Conservation (phyloP, 2,888 invertebrate genomes). For the Caenorhabditis sp. region DNA sequence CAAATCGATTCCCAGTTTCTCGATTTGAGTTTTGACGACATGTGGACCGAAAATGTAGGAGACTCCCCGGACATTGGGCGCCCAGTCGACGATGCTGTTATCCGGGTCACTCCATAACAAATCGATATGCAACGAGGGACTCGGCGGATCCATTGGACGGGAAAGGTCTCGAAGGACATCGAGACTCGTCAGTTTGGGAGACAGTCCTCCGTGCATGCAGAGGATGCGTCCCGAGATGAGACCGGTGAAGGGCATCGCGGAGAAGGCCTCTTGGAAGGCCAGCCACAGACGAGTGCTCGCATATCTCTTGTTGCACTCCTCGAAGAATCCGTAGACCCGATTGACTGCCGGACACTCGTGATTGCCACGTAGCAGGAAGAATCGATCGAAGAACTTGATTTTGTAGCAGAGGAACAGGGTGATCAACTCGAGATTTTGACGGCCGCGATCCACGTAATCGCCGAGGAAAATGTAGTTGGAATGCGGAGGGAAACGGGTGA, state of each 20-base stretch:
- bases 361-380: slow-evolving; percentile 76
- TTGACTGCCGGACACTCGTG: slow-evolving; percentile 75
- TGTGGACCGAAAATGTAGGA: slow-evolving; percentile 86
- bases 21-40: slow-evolving; percentile 83
- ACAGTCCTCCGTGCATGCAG: slow-evolving; percentile 77
- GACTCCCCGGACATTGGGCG: slow-evolving; percentile 84
- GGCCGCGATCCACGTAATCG: slow-evolving; percentile 77
- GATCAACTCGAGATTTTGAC: slow-evolving; percentile 74
- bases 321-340: slow-evolving; percentile 77
- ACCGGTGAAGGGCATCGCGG: slow-evolving; percentile 73
- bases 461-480: slow-evolving; percentile 78
- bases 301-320: slow-evolving; percentile 76
- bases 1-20: slow-evolving; percentile 73
- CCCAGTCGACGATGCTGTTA: slow-evolving; percentile 63
- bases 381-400: slow-evolving; percentile 68
- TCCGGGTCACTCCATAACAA: slow-evolving; percentile 84
- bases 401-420: slow-evolving; percentile 75
- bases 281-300: slow-evolving; percentile 71
- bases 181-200: slow-evolving; percentile 68
- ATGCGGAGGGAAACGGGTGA: slow-evolving; percentile 73
- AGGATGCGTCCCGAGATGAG: slow-evolving; percentile 73
- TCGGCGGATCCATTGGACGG: slow-evolving; percentile 79
- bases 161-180: slow-evolving; percentile 65
- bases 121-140: slow-evolving; percentile 83
- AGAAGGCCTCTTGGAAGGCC: slow-evolving; percentile 75